Conservation (phyloP, 2,888 invertebrate genomes). For the Aelia acuminata region DNA sequence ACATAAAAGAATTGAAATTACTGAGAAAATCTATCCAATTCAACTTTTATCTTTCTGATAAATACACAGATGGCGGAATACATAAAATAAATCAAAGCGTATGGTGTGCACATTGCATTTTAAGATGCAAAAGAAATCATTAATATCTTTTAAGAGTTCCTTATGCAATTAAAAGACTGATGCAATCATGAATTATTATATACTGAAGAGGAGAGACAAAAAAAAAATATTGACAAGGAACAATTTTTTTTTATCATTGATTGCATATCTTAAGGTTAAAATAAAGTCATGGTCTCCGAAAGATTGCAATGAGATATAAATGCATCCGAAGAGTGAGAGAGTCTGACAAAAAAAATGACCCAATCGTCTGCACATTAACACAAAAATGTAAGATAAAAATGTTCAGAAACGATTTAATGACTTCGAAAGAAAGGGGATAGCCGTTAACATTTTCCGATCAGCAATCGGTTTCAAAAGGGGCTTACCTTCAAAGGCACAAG, state of each 20-base stretch:
- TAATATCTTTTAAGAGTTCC: not conserved
- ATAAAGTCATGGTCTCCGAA: slow-evolving; percentile 18
- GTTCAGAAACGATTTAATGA: not conserved
- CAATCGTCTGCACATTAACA: not conserved
- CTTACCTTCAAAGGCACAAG: not conserved
- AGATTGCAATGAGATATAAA: slow-evolving; percentile 10
- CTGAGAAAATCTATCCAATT: not conserved
- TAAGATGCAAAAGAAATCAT: too few species aligned
- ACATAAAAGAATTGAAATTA: not conserved
- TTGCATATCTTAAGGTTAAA: slow-evolving; percentile 31
- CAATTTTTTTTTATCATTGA: not conserved
- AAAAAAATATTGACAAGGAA: not conserved
- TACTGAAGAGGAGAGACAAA: not conserved
- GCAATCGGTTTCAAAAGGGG: not conserved
- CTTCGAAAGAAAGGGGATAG: not conserved
- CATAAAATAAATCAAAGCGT: not conserved
- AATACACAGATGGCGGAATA: not conserved
- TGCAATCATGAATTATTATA: not conserved
- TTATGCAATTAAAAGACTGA: not conserved
- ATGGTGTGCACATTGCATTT: not conserved
- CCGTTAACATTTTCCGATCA: not conserved
- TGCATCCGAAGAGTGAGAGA: not conserved
- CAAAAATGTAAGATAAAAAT: not conserved
- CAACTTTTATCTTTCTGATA: not conserved
- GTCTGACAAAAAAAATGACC: not conserved